Base-by-base conservation (phyloP, 1,140 invertebrate genomes). In the Arctopsyche grandis region DNA sequence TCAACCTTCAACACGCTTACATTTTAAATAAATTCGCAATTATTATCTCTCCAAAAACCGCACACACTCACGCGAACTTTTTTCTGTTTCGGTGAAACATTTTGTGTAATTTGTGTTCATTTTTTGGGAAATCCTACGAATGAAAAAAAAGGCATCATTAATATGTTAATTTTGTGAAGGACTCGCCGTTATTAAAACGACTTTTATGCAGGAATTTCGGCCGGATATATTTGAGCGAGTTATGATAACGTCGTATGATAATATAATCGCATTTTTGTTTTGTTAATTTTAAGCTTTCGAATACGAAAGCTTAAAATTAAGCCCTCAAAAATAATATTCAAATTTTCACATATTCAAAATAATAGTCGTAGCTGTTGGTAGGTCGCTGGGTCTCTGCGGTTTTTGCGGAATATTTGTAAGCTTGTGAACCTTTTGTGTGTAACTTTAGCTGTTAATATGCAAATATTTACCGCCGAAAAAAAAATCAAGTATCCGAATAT, bases 101-200 rank as follows among this genome's bases (percentile, higher is more conserved):
- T 52, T 52, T 12, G 10, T 12, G 48, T 3, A 52, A 52, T 52
- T 12, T 52, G 48, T 52, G 48, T 52, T 52, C 10, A 16, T 16
- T 12, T n/a, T 52, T 52, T 16, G 48, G 48, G 16, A 52, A 52
- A 52, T 52, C 48, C 48, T 16, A 52, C 48, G 48, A 16, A 38
- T 38, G 29, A 38, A 38, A 38, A 38, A 38, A 52, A 52, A 52
- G 12, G 48, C 48, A 52, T 52, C 48, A 60, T 60, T 60, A 60
- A 60, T 60, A 60, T 60, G 58, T 60, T 60, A 60, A 60, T 60
- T 19, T 60, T 21, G n/a, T 60, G 19, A 60, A 60, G 58, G 58
- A 60, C 21, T 60, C 10, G 16, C 48, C 3, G 48, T 12, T 12
- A 12, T 52, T 52, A 52, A 52, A 52, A 12, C 48, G 16, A 52